phyloP scores from a whole-genome alignment of 2,797 vertebrate genomes.

The Fundulus diaphanus region DNA sequence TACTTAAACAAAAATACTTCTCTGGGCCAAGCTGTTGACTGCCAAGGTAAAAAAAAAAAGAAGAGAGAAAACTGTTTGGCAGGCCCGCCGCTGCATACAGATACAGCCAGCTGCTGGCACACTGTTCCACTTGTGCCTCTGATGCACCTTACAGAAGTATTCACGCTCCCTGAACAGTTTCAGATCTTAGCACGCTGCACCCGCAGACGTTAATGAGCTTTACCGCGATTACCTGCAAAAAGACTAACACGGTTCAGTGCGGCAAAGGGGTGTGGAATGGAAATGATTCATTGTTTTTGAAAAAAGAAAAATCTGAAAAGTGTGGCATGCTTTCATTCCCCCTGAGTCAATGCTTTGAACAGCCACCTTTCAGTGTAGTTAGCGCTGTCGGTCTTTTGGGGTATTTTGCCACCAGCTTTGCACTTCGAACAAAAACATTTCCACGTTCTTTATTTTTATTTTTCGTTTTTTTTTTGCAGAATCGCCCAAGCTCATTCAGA shows the following conservation, averaged over 20 bases:
- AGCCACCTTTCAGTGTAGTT: background rate
- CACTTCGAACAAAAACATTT: background rate
- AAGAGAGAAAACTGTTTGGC: slow-evolving; percentile 40
- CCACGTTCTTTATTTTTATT: background rate
- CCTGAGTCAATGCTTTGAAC: background rate
- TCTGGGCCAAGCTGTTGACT: slow-evolving; percentile 57
- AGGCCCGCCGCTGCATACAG: slow-evolving; percentile 22
- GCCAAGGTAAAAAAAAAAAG: slow-evolving; percentile 36
- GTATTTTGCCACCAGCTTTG: background rate
- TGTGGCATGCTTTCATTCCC: background rate
- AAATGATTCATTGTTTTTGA: background rate
- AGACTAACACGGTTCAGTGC: background rate
- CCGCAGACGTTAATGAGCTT: background rate
- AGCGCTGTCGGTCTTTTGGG: too few relatives aligned
- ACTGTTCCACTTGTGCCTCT: slow-evolving; percentile 6
- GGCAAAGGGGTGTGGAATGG: background rate
- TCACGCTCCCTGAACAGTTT: background rate
- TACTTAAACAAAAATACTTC: slow-evolving; percentile 55
- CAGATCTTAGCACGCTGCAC: background rate
- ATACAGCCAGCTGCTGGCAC: slow-evolving; percentile 23
- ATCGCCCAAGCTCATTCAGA: background rate
- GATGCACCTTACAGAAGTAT: background rate
- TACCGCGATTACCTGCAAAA: background rate
- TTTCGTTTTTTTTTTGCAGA: background rate
- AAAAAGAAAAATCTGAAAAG: background rate